Evolutionary conservation across 2,888 invertebrate genomes (phyloP), one percentile per base, ranked within the genome.

Genomic region (Ophion obscuratus): DNA sequence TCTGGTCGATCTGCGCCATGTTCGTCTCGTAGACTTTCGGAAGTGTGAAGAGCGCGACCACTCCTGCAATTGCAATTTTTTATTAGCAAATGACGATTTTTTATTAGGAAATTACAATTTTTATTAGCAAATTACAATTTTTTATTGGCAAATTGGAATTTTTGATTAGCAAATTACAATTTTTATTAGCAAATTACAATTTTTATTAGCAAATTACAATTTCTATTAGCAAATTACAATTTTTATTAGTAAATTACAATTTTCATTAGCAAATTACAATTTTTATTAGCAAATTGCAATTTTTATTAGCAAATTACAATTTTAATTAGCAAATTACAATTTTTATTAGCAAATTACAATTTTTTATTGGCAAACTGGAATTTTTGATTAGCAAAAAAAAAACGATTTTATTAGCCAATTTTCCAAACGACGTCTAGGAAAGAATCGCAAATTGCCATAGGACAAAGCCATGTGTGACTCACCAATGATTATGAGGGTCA

Each of bases 401-500:
- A 40, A 40, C 9, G 31, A 31, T 40, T 40, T 40, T 2, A 1
- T 9, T 0, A 40, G n/a, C 62, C 62, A 5, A 20, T 24, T 64
- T 24, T 17, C 53, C 9, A 67, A 36, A 74, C 17, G 3, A 70
- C n/a, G 20, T 67, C 2, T 7, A 4, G 2, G 14, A 78, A 78
- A n/a, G 10, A 31, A 59, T 6, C 27, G 11, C 67, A 74, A n/a
- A 0, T 44, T 77, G 83, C 4, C 31, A 20, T 40, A 6, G 0
- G 40, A 53, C 14, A 53, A 53, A 3, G 53, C 14, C 14, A 53
- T 17, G 53, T 53, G 2, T 53, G 53, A 83, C 88, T 87, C 78
- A 98, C 99, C 97, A 93, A 99, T 96, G 94, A 99, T 99, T 94
- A 99, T 97, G 92, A 99, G 97, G 91, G 99, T 99, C 97, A 99